Percentiles rank a stretch among this genome's conserved stretches.
Conservation (phyloP, 1,140 invertebrate species). For the Phocides pigmalion region DNA sequence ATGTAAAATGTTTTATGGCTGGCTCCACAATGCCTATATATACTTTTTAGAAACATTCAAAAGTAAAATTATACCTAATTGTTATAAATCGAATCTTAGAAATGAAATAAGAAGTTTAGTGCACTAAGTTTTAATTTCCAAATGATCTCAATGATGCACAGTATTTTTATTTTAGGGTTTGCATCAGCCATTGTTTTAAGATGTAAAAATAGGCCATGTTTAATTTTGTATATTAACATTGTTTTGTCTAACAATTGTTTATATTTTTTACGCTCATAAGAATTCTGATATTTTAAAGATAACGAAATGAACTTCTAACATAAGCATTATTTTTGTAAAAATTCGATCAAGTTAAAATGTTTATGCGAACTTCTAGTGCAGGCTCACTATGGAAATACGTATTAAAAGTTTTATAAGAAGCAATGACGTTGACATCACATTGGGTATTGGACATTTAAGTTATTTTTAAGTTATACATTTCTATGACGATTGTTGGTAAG, state of each 20-base stretch:
- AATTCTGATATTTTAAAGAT: background rate
- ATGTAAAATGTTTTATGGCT: background rate
- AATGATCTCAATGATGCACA: slow-evolving; percentile 75
- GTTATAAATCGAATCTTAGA: background rate
- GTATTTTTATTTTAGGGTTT: slow-evolving; percentile 55
- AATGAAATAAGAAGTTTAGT: slow-evolving; percentile 28
- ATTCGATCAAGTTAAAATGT: background rate
- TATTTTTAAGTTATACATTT: background rate
- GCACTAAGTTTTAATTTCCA: slow-evolving; percentile 42
- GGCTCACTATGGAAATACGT: background rate
- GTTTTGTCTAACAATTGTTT: slow-evolving; percentile 28
- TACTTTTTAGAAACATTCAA: slow-evolving; percentile 4
- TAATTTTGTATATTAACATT: slow-evolving; percentile 44
- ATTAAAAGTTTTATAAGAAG: background rate
- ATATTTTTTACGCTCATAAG: slow-evolving; percentile 12
- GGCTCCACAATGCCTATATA: background rate
- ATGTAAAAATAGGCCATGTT: slow-evolving; percentile 41
- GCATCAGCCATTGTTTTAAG: slow-evolving; percentile 58
- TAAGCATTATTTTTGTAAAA: background rate
- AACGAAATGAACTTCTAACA: background rate
- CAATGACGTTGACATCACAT: background rate
- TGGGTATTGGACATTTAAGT: background rate
- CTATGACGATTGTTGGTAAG: background rate
- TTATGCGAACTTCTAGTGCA: background rate
- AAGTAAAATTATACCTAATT: slow-evolving; percentile 17